Base-by-base conservation (phyloP, 2,797 vertebrate species). In the Mus minutoides region DNA sequence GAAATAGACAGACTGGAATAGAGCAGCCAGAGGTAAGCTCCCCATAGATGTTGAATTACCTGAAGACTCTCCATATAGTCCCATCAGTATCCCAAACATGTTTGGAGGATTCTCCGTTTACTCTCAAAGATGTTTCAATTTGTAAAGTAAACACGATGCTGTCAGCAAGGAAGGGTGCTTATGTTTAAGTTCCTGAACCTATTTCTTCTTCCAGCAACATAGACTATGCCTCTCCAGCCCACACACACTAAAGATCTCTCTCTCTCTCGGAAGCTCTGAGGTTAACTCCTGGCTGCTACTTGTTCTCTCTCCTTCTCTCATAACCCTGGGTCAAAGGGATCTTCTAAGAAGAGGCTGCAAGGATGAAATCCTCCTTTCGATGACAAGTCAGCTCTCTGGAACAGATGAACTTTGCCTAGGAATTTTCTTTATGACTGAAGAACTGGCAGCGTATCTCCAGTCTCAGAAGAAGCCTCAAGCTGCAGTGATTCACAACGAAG, bases 101-200 rank as follows among this genome's bases (percentile, higher is more conserved):
- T 67, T 69, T 52, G 46, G 31, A 95, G 90, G 49, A 94, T 79
- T 46, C 16, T 7, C 60, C 13, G 4, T 46, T 58, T 77, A 26
- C 17, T 90, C 73, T 85, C 64, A 60, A 80, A 78, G 64, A 49
- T 78, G 7, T 9, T 40, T 7, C 1, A 1, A 9, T 86, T 90
- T 92, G 56, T 62, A 64, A 96, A 92, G 58, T 84, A 64, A 94
- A 71, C 9, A 40, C 6, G 40, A 34, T 94, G 64, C 43, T 11
- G 6, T 49, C 71, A 69, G 22, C 54, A 88, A 22, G n/a, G 6
- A 88, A 22, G n/a, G 6, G 37, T 24, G 0, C 40, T 60, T 4
- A 10, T 34, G 22, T 17, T 17, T 73, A 31, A 29, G n/a, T 24
- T 60, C 67, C 69, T 62, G 56, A 40, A 37, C 19, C 16, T 56